These are phyloP conservation scores for Plutella xylostella DNA, from an alignment of 2,888 invertebrate species.

Conservation along the genomic window DNA sequence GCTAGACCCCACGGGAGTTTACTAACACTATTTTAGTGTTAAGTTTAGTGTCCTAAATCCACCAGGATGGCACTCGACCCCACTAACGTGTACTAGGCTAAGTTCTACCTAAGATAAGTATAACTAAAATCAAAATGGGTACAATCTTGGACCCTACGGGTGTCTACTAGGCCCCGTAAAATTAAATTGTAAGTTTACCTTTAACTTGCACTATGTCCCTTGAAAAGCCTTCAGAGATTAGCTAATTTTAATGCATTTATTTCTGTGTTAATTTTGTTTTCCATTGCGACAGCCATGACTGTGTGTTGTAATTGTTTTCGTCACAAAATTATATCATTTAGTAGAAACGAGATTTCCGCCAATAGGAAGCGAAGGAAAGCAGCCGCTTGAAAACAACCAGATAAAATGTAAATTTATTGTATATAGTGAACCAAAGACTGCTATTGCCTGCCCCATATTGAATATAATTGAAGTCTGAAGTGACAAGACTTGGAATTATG, in stretches of 20 bases:
- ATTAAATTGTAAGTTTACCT: constrained; percentile 13
- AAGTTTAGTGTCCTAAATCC: constrained; percentile 26
- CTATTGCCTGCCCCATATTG: constrained; percentile 36
- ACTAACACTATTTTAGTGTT: constrained; percentile 31
- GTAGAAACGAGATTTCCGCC: constrained; percentile 50
- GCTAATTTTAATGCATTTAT: not conserved
- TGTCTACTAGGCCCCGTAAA: constrained; percentile 44
- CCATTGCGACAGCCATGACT: not conserved
- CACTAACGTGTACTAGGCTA: constrained; percentile 40
- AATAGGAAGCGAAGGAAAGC: constrained; percentile 56
- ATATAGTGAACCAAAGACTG: constrained; percentile 64
- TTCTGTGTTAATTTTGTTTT: not conserved
- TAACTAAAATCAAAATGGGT: constrained; percentile 38
- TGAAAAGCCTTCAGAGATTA: not conserved
- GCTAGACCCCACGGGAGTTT: constrained; percentile 50
- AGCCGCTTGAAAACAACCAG: not conserved
- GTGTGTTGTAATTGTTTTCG: constrained; percentile 21
- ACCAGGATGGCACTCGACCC: constrained; percentile 37
- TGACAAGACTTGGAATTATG: constrained; percentile 27
- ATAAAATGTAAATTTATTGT: constrained; percentile 29
- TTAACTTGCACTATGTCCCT: not conserved
- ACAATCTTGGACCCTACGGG: constrained; percentile 46
- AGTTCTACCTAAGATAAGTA: constrained; percentile 22
- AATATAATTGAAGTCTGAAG: constrained; percentile 28
- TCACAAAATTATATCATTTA: constrained; percentile 49